Base-by-base conservation (phyloP, 2,888 invertebrate genomes). In the Pheosia gnoma region DNA sequence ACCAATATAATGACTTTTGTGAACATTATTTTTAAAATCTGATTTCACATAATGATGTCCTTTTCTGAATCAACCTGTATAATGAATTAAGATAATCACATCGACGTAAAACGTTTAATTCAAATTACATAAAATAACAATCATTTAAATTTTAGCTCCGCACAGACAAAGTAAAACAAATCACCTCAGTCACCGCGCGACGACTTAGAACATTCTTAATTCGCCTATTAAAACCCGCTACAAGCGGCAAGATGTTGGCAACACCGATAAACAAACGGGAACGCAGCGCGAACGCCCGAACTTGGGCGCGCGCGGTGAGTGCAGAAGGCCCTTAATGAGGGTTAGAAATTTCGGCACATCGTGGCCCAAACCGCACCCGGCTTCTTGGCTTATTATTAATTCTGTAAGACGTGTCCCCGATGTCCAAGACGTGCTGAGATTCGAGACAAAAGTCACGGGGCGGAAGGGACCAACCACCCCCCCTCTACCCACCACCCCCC, bases 361-460 rank as follows among this genome's bases (percentile, higher is more conserved):
- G 90, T 89, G 90, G 87, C 86, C 87, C 82, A 87, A 89, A 92
- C 93, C 93, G 82, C 93, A 93, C 84, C 91, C 91, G 88, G 86
- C 88, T 88, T 89, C 91, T 90, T 89, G 91, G 93, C 93, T 94
- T 94, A 94, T 94, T 94, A 94, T 94, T 94, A 94, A 94, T 94
- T 94, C 94, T 84, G 92, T 93, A 93, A 94, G 94, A 94, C 93
- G 89, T 93, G 93, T 89, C 92, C 93, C 93, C 94, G 91, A 94
- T 94, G 94, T 94, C 94, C 94, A 91, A 90, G 93, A 94, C 94
- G 94, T 94, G 94, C 93, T 69, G 93, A 90, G 93, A 94, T 92
- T 92, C 90, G 87, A 92, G 91, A 91, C 93, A 93, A 93, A 94
- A 94, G 93, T 93, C 92, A 88, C 84, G 81, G 88, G 89, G 88